A percentile compares a stretch with the other conserved stretches of the same genome.
Conservation (phyloP, 2,888 invertebrate genomes). For the Eilema griseolum region DNA sequence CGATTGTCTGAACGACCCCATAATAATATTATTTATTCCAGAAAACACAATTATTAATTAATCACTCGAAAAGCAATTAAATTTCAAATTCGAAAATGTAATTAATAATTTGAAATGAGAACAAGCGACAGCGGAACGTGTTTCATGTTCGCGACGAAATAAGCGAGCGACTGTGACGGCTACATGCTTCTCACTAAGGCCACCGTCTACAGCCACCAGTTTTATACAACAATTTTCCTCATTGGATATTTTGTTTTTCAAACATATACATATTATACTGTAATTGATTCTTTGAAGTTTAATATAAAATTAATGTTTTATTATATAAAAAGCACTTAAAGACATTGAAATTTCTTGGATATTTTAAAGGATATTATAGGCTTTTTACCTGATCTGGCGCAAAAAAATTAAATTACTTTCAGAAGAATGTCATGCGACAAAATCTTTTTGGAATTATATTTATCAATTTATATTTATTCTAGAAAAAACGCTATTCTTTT, state of each 20-base stretch:
- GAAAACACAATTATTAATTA: conserved; percentile 10
- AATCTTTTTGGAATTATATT: not conserved
- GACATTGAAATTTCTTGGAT: conserved; percentile 10
- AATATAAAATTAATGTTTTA: conserved; percentile 5
- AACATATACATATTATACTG: conserved; percentile 10
- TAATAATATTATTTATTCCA: conserved; percentile 36
- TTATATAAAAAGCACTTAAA: not conserved
- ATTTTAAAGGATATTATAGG: not conserved
- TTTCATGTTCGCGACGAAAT: conserved; percentile 33
- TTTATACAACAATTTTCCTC: conserved; percentile 36
- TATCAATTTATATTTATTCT: not conserved
- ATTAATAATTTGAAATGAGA: conserved; percentile 18
- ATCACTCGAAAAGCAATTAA: conserved; percentile 9
- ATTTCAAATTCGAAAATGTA: conserved; percentile 2
- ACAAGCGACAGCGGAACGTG: conserved; percentile 23
- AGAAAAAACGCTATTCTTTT: not conserved
- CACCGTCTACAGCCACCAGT: conserved; percentile 18
- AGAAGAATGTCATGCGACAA: not conserved
- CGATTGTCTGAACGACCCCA: conserved; percentile 62
- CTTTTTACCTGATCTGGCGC: not conserved
- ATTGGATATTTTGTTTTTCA: conserved; percentile 21
- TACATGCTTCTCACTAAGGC: conserved; percentile 59
- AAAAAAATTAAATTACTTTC: not conserved
- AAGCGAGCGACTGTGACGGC: conserved; percentile 53
- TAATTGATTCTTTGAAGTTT: conserved; percentile 1